Base-by-base conservation (phyloP, 35 echinoderm and acorn worm species). In the Lytechinus pictus region DNA sequence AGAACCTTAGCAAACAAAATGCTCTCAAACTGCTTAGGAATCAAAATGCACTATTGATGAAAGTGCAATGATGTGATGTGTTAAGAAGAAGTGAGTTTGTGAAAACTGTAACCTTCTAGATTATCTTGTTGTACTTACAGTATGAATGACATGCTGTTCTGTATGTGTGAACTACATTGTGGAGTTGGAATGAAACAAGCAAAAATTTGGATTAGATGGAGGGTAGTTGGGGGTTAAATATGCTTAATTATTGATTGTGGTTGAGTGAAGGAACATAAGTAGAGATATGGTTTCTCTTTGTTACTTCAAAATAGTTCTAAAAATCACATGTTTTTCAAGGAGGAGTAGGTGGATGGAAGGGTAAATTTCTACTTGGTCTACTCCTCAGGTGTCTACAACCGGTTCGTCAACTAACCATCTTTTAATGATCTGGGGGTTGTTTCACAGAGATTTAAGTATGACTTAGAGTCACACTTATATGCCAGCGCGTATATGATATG, bases 71-170 rank as follows among this genome's bases (percentile, higher is more conserved):
- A 19, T 79, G 66, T 79, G 19, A 16, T 24, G n/a, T 16, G 19
- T 24, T 7, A 44, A 44, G 33, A n/a, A n/a, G 12, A 19, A 79
- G 16, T 7, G 66, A 79, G n/a, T 79, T 7, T 24, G 66, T 7
- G 66, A 79, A 9, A 16, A 57, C 21, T 28, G 51, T 66, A 33
- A 12, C 61, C 7, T 5, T 58, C 27, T 58, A 12, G 3, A 60
- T 12, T 60, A 52, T 10, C 61, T 4, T 12, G 8, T 94, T 57
- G 27, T 52, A 95, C 54, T 55, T 57, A 94, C 92, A 12, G 54
- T 57, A 66, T 94, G 57, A 28, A 94, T 54, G 28, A 55, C 57
- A 57, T 94, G 92, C 92, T 33, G 54, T 33, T 55, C 54, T 94
- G 92, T 94, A 57, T 66, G 88, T 90, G 88, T n/a, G 10, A 87